Conservation (phyloP, 92 coral and sea anemone genomes). For the Umimayanthus chanpuru region DNA sequence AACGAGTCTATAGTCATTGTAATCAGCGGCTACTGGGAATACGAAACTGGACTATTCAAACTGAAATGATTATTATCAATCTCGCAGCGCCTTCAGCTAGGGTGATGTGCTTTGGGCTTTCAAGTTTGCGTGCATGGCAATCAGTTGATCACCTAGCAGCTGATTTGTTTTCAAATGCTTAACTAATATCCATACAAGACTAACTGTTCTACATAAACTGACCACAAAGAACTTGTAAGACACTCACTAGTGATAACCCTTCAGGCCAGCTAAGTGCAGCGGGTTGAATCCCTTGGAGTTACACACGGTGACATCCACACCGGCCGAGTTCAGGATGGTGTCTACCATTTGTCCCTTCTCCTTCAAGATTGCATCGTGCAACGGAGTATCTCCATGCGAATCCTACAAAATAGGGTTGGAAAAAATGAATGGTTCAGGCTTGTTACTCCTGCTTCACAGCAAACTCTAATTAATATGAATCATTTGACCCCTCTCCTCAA, state of each 20-base stretch:
- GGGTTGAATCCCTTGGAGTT: slow-evolving; percentile 76
- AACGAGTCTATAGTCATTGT: no score
- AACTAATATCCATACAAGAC: background rate
- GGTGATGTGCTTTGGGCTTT: no score
- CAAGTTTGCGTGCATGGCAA: no score
- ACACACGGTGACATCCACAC: slow-evolving; percentile 64
- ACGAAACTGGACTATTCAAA: no score
- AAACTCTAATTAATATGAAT: no score
- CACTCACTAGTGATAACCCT: slow-evolving; percentile 65
- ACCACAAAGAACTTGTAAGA: background rate
- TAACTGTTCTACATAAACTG: background rate
- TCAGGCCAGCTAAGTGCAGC: slow-evolving; percentile 73
- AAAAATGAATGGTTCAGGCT: background rate
- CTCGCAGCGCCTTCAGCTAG: no score
- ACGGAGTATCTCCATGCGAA: slow-evolving; percentile 67
- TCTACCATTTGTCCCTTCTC: slow-evolving; percentile 52
- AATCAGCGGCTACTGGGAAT: no score
- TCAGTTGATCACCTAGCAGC: no score
- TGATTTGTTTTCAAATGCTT: no score
- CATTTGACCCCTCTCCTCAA: no score
- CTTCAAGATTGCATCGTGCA: slow-evolving; percentile 71
- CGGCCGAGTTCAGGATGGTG: slow-evolving; percentile 41
- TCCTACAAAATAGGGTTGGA: slow-evolving; percentile 49
- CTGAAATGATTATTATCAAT: no score
- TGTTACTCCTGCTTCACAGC: no score